phyloP scores from a whole-genome alignment of 1,140 invertebrate genomes.

The Leptinotarsa undecemlineata region DNA sequence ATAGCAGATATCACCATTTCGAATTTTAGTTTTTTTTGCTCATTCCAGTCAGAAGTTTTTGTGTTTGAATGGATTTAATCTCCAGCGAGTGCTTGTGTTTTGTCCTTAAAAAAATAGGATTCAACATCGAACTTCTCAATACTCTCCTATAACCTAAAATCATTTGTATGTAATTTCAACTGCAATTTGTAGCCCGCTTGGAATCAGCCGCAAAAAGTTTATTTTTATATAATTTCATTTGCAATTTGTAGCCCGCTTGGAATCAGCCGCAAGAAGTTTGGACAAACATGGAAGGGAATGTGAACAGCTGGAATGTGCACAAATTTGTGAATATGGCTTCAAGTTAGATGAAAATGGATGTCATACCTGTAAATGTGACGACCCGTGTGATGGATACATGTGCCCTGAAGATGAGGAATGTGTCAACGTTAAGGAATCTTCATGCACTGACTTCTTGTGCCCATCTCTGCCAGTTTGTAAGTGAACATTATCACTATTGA shows the following conservation, averaged over 20 bases:
- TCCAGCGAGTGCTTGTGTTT: too few species aligned
- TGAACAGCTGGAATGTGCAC: constrained; percentile 69
- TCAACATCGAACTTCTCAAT: too few species aligned
- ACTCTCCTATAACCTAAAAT: too few species aligned
- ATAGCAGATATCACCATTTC: too few species aligned
- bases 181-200: constrained; percentile 50
- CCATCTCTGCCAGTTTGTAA: constrained; percentile 75
- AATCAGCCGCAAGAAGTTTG: constrained; percentile 57
- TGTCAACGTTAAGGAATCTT: constrained; percentile 68
- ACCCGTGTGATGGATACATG: constrained; percentile 78
- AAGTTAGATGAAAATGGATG: constrained; percentile 77
- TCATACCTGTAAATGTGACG: constrained; percentile 81
- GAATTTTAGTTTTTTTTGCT: too few species aligned
- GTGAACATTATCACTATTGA: constrained; percentile 41
- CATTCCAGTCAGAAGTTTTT: too few species aligned
- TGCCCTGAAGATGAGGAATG: constrained; percentile 76
- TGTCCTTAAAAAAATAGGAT: not conserved
- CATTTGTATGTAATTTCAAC: not conserved
- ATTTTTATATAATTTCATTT: not conserved
- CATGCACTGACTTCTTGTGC: constrained; percentile 70
- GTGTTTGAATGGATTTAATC: too few species aligned
- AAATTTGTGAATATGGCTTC: constrained; percentile 83
- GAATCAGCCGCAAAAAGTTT: constrained; percentile 58
- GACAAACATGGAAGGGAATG: constrained; percentile 54
- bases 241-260: constrained; percentile 53